Evolutionary conservation across 2,797 vertebrate genomes (phyloP).

Genomic region (Notolepis coatsorum): DNA sequence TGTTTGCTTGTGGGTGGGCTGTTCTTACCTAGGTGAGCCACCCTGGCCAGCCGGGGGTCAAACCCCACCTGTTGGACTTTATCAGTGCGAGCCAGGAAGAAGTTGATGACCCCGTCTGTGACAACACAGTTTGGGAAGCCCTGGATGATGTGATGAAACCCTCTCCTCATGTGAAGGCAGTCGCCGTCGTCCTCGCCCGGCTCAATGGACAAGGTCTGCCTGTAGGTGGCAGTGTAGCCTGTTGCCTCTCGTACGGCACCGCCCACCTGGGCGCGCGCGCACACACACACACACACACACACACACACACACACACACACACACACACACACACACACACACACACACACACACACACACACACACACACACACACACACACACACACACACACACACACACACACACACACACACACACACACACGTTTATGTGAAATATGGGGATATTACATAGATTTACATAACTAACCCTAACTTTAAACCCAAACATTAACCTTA

Average conservation of each 20-base stretch:
- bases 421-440: too few relatives aligned
- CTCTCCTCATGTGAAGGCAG: conserved; percentile 86
- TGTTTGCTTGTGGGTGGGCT: too few relatives aligned
- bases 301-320: conserved; percentile 28
- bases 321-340: conserved; percentile 11
- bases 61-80: conserved; percentile 93
- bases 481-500: too few relatives aligned
- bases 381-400: too few relatives aligned
- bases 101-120: conserved; percentile 94
- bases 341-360: background rate
- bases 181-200: conserved; percentile 86
- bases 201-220: conserved; percentile 87
- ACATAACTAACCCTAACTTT: too few relatives aligned
- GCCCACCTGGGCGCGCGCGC: conserved; percentile 82
- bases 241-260: conserved; percentile 92
- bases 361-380: too few relatives aligned
- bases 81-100: conserved; percentile 93
- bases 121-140: conserved; percentile 93
- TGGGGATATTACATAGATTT: too few relatives aligned
- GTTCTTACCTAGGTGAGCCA: conserved; percentile 92
- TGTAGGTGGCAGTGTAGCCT: conserved; percentile 88
- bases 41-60: conserved; percentile 88
- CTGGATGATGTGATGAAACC: conserved; percentile 87
- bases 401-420: too few relatives aligned
- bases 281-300: conserved; percentile 30